Percentiles rank a stretch among this genome's conserved stretches.
phyloP scores from a whole-genome alignment of 2,797 vertebrate species.

The Syngnathus acus region DNA sequence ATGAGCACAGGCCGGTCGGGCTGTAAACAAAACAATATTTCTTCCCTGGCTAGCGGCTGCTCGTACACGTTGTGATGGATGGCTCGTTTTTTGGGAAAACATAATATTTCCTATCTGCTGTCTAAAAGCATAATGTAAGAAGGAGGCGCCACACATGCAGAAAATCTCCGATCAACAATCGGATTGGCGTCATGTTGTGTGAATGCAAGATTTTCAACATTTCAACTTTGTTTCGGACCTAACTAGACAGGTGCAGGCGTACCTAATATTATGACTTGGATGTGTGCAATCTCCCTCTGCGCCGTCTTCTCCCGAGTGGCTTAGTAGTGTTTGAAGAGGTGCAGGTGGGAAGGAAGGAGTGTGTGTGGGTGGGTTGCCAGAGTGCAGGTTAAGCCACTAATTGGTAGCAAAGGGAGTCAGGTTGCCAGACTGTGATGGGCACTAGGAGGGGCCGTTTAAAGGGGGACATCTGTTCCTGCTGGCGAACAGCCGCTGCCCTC shows the following conservation, averaged over 20 bases:
- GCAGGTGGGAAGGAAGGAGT: conserved; percentile 16
- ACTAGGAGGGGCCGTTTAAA: conserved; percentile 73
- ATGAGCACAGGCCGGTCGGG: not conserved
- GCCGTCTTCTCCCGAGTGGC: conserved; percentile 37
- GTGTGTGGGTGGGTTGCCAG: conserved; percentile 39
- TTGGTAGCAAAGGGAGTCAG: conserved; percentile 63
- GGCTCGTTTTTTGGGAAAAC: not conserved
- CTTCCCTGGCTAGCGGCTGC: not conserved
- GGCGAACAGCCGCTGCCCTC: conserved; percentile 60
- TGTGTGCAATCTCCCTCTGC: conserved; percentile 16
- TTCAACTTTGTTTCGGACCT: not conserved
- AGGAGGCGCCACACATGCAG: not conserved
- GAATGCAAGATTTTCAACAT: not conserved
- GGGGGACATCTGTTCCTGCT: conserved; percentile 73
- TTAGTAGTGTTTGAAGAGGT: conserved; percentile 20
- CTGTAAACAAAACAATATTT: not conserved
- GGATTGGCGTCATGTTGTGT: not conserved
- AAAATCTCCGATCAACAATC: not conserved
- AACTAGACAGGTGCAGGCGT: not conserved
- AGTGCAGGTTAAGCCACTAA: conserved; percentile 73
- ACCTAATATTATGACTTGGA: not conserved
- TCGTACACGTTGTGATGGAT: not conserved
- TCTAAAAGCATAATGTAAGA: not conserved
- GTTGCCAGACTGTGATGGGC: conserved; percentile 70
- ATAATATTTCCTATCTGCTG: not conserved